Evolutionary conservation across 1,140 invertebrate species (phyloP).

Genomic region (Zaprionus ornatus): DNA sequence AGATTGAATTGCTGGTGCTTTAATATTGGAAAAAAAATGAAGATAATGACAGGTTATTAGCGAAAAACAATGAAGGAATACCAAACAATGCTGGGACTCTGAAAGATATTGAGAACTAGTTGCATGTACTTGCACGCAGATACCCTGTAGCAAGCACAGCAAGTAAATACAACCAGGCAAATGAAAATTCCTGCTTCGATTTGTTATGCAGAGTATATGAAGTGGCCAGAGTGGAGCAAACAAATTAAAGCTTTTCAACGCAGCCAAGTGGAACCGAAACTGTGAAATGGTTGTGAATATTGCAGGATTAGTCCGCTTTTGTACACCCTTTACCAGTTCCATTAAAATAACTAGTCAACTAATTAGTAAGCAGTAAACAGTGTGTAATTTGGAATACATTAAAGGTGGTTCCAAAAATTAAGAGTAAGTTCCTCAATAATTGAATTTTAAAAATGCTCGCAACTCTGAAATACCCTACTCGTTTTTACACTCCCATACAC

Average conservation of each 20-base stretch:
- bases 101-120: constrained; percentile 13
- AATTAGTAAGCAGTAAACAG: not conserved
- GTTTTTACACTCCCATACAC: constrained; percentile 1
- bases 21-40: constrained; percentile 68
- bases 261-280: constrained; percentile 58
- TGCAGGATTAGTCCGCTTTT: not conserved
- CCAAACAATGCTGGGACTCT: constrained; percentile 68
- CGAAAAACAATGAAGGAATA: constrained; percentile 48
- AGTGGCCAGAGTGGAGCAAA: constrained; percentile 3
- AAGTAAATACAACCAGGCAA: not conserved
- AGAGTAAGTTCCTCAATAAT: not conserved
- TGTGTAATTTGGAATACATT: not conserved
- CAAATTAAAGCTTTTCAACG: not conserved
- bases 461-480: not conserved
- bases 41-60: constrained; percentile 80
- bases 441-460: not conserved
- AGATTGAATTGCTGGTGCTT: constrained; percentile 5
- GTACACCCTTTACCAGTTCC: not conserved
- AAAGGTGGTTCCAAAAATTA: not conserved
- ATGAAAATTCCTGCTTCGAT: not conserved
- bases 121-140: not conserved
- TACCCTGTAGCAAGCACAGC: not conserved
- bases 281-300: constrained; percentile 37
- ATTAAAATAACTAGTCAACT: not conserved
- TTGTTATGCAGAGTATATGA: not conserved